Conservation (phyloP, 2,888 invertebrate genomes). For the Lithophane leautieri region DNA sequence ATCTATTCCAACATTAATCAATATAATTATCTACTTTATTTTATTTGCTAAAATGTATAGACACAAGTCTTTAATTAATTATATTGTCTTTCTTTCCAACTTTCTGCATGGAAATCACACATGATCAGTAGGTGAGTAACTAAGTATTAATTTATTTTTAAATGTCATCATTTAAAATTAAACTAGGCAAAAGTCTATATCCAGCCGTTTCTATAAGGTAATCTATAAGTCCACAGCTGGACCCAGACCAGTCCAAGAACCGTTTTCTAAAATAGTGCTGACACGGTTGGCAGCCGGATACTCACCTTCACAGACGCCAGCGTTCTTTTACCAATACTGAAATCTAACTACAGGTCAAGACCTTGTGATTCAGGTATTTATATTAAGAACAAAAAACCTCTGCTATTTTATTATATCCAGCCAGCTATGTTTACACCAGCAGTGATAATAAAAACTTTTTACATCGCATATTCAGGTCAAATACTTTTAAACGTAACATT, state of each 20-base stretch:
- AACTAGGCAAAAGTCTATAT: neutral
- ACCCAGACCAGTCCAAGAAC: neutral
- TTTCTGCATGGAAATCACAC: neutral
- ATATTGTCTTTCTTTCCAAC: neutral
- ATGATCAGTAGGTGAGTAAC: neutral
- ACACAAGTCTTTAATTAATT: too few species aligned
- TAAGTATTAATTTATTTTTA: neutral
- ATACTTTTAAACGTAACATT: slow-evolving; percentile 25
- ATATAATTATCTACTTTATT: neutral
- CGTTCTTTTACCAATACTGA: neutral
- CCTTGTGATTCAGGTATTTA: slow-evolving; percentile 37
- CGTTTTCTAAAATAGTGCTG: neutral
- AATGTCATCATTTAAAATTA: neutral
- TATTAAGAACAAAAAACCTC: slow-evolving; percentile 19
- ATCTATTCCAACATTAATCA: neutral
- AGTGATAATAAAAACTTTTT: slow-evolving; percentile 56
- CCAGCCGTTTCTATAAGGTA: neutral
- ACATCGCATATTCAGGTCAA: slow-evolving; percentile 40
- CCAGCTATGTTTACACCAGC: slow-evolving; percentile 29
- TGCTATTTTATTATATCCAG: slow-evolving; percentile 33
- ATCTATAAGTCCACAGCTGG: neutral
- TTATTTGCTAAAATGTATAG: neutral
- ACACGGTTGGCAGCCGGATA: neutral
- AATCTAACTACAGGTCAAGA: neutral
- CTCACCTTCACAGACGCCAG: neutral